Evolutionary conservation across 2,797 vertebrate species (phyloP).

Genomic region (Gymnoscopelus braueri): DNA sequence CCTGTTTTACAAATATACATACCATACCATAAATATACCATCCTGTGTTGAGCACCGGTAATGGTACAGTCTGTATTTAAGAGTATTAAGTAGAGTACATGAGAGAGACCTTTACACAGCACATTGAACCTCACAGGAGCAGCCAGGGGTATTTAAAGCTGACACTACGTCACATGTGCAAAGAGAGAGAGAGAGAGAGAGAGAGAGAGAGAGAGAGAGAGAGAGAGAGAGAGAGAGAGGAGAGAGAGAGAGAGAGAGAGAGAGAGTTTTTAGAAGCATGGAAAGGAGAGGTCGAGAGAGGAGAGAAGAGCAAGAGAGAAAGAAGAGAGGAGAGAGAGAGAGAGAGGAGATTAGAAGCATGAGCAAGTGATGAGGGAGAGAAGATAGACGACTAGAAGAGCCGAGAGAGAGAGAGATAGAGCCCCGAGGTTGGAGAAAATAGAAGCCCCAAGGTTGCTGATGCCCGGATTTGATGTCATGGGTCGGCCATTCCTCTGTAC

Average conservation of each 20-base stretch:
- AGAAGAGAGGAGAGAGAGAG: neutral
- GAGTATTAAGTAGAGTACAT: slow-evolving; percentile 1
- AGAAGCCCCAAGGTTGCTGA: slow-evolving; percentile 60
- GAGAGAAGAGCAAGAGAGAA: slow-evolving; percentile 4
- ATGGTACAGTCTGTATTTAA: slow-evolving; percentile 7
- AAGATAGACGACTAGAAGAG: no score
- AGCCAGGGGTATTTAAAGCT: slow-evolving; percentile 77
- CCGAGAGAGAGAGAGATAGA: slow-evolving; percentile 32
- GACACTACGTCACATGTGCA: slow-evolving; percentile 71
- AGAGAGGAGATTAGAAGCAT: no score
- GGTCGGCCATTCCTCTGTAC: slow-evolving; percentile 46
- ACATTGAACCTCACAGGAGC: slow-evolving; percentile 26
- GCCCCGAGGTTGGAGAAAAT: slow-evolving; percentile 27
- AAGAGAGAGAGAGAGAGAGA: slow-evolving; percentile 55
- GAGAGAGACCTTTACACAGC: slow-evolving; percentile 13
- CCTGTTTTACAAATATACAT: neutral
- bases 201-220: slow-evolving; percentile 9
- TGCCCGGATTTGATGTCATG: slow-evolving; percentile 56
- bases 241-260: neutral
- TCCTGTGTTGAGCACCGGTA: neutral
- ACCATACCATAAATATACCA: no score
- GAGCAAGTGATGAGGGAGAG: no score
- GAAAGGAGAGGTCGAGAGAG: neutral
- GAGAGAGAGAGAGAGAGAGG: slow-evolving; percentile 11
- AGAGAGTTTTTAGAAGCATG: slow-evolving; percentile 35